Evolutionary conservation across 1,140 invertebrate genomes (phyloP).

Genomic region (Coelopa frigida): DNA sequence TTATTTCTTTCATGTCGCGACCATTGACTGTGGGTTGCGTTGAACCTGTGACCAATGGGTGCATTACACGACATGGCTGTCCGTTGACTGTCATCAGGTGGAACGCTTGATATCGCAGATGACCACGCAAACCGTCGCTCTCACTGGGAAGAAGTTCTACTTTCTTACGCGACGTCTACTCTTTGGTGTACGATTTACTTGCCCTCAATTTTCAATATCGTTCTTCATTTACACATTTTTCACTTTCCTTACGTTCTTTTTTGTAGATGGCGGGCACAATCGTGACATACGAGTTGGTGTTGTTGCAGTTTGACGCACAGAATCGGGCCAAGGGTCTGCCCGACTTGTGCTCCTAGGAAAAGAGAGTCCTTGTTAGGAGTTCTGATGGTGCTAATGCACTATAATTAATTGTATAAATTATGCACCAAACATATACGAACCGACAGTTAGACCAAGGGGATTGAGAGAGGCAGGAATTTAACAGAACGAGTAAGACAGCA

Average conservation of each 20-base stretch:
- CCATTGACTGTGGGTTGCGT: no score
- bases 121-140: conserved; percentile 45
- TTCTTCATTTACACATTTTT: not conserved
- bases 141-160: conserved; percentile 59
- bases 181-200: conserved; percentile 54
- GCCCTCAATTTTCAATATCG: not conserved
- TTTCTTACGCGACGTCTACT: conserved; percentile 54
- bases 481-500: no score
- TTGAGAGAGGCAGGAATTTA: no score
- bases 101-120: conserved; percentile 40
- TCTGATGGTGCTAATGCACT: no score
- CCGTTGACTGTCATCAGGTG: conserved; percentile 19
- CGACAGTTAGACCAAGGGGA: no score
- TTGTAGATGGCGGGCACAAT: conserved; percentile 53
- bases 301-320: conserved; percentile 52
- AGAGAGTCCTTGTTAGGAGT: no score
- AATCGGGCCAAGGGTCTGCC: conserved; percentile 32
- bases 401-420: no score
- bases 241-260: no score
- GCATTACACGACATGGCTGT: no score
- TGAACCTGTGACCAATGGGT: no score
- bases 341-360: conserved; percentile 24
- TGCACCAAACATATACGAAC: no score
- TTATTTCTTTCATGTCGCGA: no score
- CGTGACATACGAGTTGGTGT: conserved; percentile 60